Evolutionary conservation across 64 coral and sea anemone genomes (phyloP).

Genomic region (Porites australiensis): DNA sequence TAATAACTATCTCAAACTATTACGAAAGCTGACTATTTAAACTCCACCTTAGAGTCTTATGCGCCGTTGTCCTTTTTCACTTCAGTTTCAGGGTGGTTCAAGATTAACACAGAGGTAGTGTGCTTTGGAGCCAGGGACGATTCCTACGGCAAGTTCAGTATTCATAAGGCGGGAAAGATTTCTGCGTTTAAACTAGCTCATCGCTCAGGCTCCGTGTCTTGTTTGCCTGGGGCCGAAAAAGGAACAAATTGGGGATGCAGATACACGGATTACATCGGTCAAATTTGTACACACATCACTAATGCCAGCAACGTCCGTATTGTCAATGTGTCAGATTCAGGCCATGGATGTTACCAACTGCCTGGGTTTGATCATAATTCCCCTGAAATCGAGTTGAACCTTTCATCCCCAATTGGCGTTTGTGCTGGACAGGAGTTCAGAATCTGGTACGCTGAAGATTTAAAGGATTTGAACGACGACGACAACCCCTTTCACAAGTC

Average conservation of each 20-base stretch:
- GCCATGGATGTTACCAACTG: no score
- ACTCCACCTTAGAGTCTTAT: background rate
- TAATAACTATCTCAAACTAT: no score
- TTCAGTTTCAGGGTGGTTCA: background rate
- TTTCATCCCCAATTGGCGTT: no score
- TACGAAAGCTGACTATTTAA: background rate
- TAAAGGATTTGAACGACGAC: no score
- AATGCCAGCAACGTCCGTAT: background rate
- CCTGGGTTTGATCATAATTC: no score
- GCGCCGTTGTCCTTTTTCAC: background rate
- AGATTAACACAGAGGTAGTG: slow-evolving; percentile 22
- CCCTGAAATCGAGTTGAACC: no score
- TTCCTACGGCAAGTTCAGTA: background rate
- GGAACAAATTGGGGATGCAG: slow-evolving; percentile 1
- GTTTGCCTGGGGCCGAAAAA: no score
- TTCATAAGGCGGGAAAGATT: background rate
- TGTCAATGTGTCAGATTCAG: no score
- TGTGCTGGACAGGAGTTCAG: no score
- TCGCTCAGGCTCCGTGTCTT: background rate
- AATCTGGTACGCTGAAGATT: no score
- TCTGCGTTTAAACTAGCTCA: slow-evolving; percentile 20
- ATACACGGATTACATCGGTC: background rate
- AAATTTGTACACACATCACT: background rate
- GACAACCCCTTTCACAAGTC: no score
- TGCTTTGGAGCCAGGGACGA: slow-evolving; percentile 16